phyloP scores from a whole-genome alignment of 2,888 invertebrate genomes.

The Chrysodeixis includens region DNA sequence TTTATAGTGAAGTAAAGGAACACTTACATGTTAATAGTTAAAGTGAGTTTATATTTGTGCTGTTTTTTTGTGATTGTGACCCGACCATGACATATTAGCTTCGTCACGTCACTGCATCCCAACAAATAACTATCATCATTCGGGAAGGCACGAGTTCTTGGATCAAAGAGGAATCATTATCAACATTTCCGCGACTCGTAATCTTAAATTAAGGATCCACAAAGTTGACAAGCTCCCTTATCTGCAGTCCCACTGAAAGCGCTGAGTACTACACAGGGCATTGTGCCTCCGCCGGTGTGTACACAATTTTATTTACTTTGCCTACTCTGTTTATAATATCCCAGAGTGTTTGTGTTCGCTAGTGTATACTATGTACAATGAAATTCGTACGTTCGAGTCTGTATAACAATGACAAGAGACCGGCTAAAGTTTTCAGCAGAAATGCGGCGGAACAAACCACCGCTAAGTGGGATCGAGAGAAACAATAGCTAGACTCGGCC shows the following conservation, averaged over 20 bases:
- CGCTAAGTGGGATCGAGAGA: conserved; percentile 58
- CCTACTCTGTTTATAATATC: conserved; percentile 33
- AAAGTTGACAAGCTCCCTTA: conserved; percentile 42
- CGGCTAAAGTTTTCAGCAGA: conserved; percentile 54
- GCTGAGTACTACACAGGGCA: conserved; percentile 18
- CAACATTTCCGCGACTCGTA: conserved; percentile 39
- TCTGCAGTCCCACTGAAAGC: conserved; percentile 28
- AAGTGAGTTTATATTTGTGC: no score
- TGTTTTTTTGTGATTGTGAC: conserved; percentile 31
- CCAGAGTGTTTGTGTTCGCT: conserved; percentile 25
- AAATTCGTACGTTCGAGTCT: conserved; percentile 35
- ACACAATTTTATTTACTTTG: conserved; percentile 32
- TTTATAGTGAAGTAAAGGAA: neutral
- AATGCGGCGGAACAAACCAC: conserved; percentile 57
- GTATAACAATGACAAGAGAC: conserved; percentile 52
- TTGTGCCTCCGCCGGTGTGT: conserved; percentile 25
- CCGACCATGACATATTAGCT: neutral
- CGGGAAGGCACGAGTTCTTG: conserved; percentile 7
- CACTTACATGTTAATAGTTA: conserved; percentile 14
- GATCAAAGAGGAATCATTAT: conserved; percentile 47
- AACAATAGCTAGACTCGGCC: conserved; percentile 65
- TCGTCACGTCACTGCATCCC: conserved; percentile 21
- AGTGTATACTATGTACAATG: conserved; percentile 37
- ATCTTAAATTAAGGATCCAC: conserved; percentile 54
- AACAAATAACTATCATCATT: conserved; percentile 23